Evolutionary conservation across 2,797 vertebrate genomes (phyloP), one percentile per base, ranked within the genome.

Genomic region (Amphiprion clarkii): DNA sequence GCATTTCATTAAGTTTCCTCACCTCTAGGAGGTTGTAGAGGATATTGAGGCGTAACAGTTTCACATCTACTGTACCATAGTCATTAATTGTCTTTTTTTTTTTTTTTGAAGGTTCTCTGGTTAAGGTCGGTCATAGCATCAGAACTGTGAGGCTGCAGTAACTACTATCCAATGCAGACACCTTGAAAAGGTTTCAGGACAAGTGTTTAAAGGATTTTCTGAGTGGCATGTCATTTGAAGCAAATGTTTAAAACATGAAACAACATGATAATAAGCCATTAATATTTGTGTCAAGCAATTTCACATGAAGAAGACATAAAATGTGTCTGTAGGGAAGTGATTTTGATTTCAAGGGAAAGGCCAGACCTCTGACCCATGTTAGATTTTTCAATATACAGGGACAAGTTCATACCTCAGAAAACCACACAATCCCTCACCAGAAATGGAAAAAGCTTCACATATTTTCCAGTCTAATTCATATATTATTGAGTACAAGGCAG

Each of bases 391-490:
- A 23, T 66, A 56, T 61, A 75, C 70, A 87, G 83, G 72, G 65
- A 79, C 56, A 82, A 84, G 76, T 84, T 86, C 76, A 91, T 95
- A 94, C 95, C 92, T 95, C 94, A 91, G 68, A 42, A 79, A 87
- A 88, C 71, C 85, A 84, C 67, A 58, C 78, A 63, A 56, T 44
- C 81, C 73, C 79, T 87, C 86, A 70, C 44, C 71, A 80, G 40
- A 83, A 77, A 88, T 63, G 74, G 59, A 19, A 64, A 62, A 62
- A 40, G 13, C 77, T 55, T 64, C 6, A 39, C 33, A 31, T 55
- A 62, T 77, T 83, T 88, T 72, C 59, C 58, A 67, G 44, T 69
- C 52, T 79, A 78, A 53, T 84, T 79, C 74, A 78, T 79, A 58
- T 74, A 83, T 60, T 71, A 82, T 71, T 77, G 56, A 90, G 71